phyloP scores from a whole-genome alignment of 2,113 vertebrate genomes.

The Trogon surrucura region DNA sequence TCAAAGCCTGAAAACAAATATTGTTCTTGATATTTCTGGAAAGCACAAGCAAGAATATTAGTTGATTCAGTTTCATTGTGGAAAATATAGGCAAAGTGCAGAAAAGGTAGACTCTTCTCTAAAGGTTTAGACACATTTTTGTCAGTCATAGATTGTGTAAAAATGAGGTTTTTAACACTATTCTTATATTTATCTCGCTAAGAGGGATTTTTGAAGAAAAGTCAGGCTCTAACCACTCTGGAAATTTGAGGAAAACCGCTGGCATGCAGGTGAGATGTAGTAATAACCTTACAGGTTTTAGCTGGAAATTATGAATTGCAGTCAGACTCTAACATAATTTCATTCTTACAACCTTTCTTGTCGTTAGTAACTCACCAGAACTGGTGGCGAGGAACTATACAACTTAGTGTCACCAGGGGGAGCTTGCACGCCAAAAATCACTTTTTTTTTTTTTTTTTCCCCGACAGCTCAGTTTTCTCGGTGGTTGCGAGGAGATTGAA shows the following conservation, averaged over 20 bases:
- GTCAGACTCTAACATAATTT: neutral
- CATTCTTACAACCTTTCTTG: neutral
- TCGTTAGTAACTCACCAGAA: no score
- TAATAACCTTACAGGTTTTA: neutral
- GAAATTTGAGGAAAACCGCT: fast-evolving
- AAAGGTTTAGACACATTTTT: neutral
- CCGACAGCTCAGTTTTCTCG: neutral
- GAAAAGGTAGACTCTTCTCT: neutral
- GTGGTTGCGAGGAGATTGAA: neutral
- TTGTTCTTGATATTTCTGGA: neutral
- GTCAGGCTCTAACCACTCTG: neutral
- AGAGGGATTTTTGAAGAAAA: neutral
- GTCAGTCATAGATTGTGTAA: neutral
- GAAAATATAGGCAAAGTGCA: neutral
- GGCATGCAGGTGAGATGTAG: neutral
- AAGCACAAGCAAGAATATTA: neutral
- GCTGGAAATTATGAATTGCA: neutral
- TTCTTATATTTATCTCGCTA: neutral
- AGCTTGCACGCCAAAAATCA: slow-evolving; percentile 34
- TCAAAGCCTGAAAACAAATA: neutral
- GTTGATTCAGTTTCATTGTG: neutral
- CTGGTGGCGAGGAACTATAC: neutral
- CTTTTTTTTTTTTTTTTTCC: neutral
- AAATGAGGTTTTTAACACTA: neutral
- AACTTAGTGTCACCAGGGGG: slow-evolving; percentile 56